Evolutionary conservation across 1,140 invertebrate species (phyloP), one percentile per base, ranked within the genome.

Genomic region (Pachypeltis micranthus): DNA sequence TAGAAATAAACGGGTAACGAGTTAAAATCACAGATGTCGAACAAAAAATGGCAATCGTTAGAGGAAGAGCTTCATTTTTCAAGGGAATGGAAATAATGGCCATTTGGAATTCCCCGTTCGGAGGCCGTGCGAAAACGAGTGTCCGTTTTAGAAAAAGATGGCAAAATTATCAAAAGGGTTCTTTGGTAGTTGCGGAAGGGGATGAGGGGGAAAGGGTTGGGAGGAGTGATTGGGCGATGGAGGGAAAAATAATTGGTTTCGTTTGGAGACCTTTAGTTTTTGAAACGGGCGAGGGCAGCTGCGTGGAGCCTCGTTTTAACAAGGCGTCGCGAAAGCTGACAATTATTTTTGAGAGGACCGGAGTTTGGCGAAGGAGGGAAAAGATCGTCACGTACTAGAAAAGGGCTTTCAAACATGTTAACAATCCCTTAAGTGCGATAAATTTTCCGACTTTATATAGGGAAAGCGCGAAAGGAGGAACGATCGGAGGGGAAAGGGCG

Each of bases 351-450:
- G 47, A 51, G 12, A 21, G 23, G 47, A 21, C 47, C 4, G 4
- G 47, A 51, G 7, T 4, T 51, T 39, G 34, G 7, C n/a, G 34
- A 39, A 39, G n/a, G n/a, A n/a, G 34, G 34, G 34, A 39, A 39
- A 39, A 39, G 34, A n/a, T n/a, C 47, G 47, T 51, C 47, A 51
- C 47, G 47, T 51, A 51, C 34, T 7, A n/a, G 34, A n/a, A n/a
- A n/a, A n/a, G 47, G 23, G 47, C 47, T 51, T 21, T 51, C 47
- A 51, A n/a, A 51, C 47, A 51, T 51, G 47, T 51, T 51, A 51
- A 51, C 47, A 51, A 51, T 51, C 47, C 47, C 47, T 51, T 21
- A 51, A 51, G 47, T 51, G 47, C 47, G 23, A 51, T 51, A 51
- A 51, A 51, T 51, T 51, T 3, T 51, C 7, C 47, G 47, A 21